phyloP scores from a whole-genome alignment of 2,113 vertebrate genomes.

The Prolemur simus region DNA sequence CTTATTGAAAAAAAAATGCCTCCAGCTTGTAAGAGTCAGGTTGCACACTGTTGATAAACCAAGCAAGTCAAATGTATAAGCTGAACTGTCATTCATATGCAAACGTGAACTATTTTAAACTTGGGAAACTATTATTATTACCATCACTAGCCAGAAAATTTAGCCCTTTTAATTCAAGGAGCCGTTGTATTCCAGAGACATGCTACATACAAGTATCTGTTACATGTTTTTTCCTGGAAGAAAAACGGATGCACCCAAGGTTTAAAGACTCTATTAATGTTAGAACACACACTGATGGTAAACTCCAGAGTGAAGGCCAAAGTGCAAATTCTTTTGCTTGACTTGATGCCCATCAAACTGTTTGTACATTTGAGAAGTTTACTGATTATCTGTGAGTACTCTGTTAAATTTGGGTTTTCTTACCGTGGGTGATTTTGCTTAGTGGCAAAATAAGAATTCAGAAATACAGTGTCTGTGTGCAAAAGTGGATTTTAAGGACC shows the following conservation, averaged over 20 bases:
- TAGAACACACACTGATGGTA: slow-evolving; percentile 28
- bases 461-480: slow-evolving; percentile 32
- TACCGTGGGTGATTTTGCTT: not conserved
- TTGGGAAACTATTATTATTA: slow-evolving; percentile 23
- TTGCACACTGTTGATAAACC: slow-evolving; percentile 52
- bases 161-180: slow-evolving; percentile 37
- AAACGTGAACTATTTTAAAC: slow-evolving; percentile 55
- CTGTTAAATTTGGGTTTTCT: slow-evolving; percentile 24
- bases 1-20: slow-evolving; percentile 58
- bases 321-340: slow-evolving; percentile 57
- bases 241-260: not conserved
- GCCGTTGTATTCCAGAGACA: not conserved
- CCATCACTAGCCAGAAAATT: slow-evolving; percentile 26
- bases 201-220: slow-evolving; percentile 21
- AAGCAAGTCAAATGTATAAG: slow-evolving; percentile 19
- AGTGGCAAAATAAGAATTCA: slow-evolving; percentile 62
- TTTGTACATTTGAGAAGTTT: slow-evolving; percentile 38
- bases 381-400: slow-evolving; percentile 39
- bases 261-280: slow-evolving; percentile 55
- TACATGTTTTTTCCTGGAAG: slow-evolving; percentile 29
- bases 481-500: slow-evolving; percentile 52
- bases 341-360: slow-evolving; percentile 10
- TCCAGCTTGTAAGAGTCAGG: slow-evolving; percentile 45
- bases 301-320: slow-evolving; percentile 43
- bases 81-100: slow-evolving; percentile 6